Percentiles rank a stretch among this genome's conserved stretches.
Evolutionary conservation across 2,113 vertebrate species (phyloP).

Genomic region (Pollimyrus isidori): DNA sequence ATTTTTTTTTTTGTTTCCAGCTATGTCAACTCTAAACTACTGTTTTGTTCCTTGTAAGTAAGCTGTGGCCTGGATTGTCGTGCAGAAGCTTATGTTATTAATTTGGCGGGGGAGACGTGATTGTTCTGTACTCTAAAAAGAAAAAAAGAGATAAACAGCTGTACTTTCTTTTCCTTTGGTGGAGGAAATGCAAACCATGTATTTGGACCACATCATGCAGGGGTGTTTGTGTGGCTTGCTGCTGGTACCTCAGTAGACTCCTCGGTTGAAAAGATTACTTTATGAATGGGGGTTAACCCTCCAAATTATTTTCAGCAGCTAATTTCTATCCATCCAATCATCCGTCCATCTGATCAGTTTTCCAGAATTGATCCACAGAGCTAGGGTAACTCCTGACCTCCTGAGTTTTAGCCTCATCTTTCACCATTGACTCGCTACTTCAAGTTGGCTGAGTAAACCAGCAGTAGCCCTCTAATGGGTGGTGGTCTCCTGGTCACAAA

Average conservation of each 20-base stretch:
- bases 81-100: slow-evolving; percentile 19
- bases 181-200: background rate
- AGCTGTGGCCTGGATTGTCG: slow-evolving; percentile 23
- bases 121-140: background rate
- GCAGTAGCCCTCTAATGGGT: background rate
- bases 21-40: slow-evolving; percentile 17
- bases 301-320: background rate
- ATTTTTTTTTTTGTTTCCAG: background rate
- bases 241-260: background rate
- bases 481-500: background rate
- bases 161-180: background rate
- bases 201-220: background rate
- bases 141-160: background rate
- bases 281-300: background rate
- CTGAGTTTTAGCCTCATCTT: background rate
- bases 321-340: background rate
- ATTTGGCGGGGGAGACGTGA: background rate
- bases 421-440: background rate
- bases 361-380: background rate
- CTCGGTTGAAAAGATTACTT: background rate
- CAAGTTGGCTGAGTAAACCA: background rate
- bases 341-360: background rate
- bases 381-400: background rate
- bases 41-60: slow-evolving; percentile 22
- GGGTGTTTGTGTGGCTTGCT: background rate